Conservation (phyloP, 2,797 vertebrate genomes). For the Molossus molossus region DNA sequence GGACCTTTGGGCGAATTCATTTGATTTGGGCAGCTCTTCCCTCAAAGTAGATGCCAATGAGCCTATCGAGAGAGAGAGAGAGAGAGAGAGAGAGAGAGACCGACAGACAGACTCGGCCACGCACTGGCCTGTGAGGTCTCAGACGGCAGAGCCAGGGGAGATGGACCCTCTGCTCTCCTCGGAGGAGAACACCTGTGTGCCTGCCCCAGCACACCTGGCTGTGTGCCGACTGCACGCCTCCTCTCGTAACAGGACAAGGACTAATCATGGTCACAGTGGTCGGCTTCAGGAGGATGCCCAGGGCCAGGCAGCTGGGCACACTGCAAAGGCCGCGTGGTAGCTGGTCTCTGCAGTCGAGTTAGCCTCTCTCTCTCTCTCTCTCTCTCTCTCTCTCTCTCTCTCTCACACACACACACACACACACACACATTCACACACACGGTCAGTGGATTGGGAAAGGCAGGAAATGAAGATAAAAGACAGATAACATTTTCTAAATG, state of each 20-base stretch:
- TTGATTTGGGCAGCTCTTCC: background rate
- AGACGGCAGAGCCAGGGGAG: background rate
- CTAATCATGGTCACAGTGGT: background rate
- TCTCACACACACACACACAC: too few relatives aligned
- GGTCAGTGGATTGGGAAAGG: too few relatives aligned
- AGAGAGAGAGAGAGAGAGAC: too few relatives aligned
- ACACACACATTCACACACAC: too few relatives aligned
- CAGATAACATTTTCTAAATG: background rate
- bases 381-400: too few relatives aligned
- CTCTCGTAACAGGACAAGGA: background rate
- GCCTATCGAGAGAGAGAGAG: background rate
- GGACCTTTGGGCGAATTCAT: background rate
- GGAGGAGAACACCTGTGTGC: background rate
- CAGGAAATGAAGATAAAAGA: too few relatives aligned
- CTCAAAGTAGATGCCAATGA: background rate
- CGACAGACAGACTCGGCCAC: background rate
- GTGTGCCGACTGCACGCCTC: background rate
- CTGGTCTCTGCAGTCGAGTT: too few relatives aligned
- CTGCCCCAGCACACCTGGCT: background rate
- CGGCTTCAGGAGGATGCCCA: rapidly evolving
- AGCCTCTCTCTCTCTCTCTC: too few relatives aligned
- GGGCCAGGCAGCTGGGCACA: background rate
- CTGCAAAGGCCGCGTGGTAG: too few relatives aligned
- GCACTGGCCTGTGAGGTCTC: background rate
- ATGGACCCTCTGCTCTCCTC: rapidly evolving